Base-by-base conservation (phyloP, 2,797 vertebrate species). In the Kryptolebias ocellatus region DNA sequence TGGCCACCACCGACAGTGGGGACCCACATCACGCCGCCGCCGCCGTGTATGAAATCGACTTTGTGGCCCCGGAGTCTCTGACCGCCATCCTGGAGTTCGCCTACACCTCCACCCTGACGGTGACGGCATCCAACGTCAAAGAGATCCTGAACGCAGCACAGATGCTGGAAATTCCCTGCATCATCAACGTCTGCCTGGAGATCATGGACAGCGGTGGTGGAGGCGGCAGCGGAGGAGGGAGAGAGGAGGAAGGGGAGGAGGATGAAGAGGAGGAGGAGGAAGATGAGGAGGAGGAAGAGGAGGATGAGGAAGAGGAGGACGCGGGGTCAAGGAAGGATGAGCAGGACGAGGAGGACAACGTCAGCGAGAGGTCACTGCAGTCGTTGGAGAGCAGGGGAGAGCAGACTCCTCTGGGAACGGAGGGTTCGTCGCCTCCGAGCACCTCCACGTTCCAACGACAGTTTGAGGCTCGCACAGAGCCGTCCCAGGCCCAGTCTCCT, bases 71-170 rank as follows among this genome's bases (percentile, higher is more conserved):
- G 0, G 97, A 99, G 75, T 96, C 95, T 1, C 95, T 99, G 90
- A 96, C 96, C 0, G 98, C 98, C 86, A 99, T 99, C 87, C 89
- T 99, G 14, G 98, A 99, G 90, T 99, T 99, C 0, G 97, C 98
- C 74, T 99, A 99, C 92, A 99, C 98, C 1, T 99, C 98, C 4
- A 99, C 98, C 0, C 95, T 99, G 74, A 99, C 98, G 2, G 95
- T 99, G 85, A 99, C 97, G 0, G 90, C 96, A 17, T 94, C 97
- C 53, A 98, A 98, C 0, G 94, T 99, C 29, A 97, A 97, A 85
- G 96, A 98, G 89, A 97, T 99, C 89, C 94, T 99, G 78, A 95
- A 93, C 0, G 97, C 98, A 0, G 98, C 98, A 17, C 93, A 96
- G 90, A 95, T 98, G 95, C 92, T 99, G 81, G 97, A 99, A 93